Base-by-base conservation (phyloP, 2,113 vertebrate genomes). In the Hemicordylus capensis region DNA sequence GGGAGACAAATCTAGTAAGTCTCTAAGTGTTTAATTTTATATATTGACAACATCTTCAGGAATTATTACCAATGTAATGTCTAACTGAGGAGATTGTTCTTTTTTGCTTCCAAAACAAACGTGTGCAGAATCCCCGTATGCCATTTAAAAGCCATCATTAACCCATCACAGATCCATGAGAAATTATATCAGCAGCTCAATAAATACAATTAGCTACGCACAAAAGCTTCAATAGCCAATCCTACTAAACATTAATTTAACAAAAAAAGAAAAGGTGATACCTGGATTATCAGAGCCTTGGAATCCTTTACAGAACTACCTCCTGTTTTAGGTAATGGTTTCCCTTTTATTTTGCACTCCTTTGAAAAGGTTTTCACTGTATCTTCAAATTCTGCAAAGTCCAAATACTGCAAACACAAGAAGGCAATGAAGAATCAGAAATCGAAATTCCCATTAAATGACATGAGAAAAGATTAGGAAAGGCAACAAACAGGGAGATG, bases 281-380 rank as follows among this genome's bases (percentile, higher is more conserved):
- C 99, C 97, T 98, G 97, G 90, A 98, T 88, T 22, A 89, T 64
- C 26, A 92, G 70, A 1, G 84, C 91, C 91, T 94, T 97, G 48
- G 96, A 94, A 77, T 98, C 96, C 87, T 93, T 95, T 24, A 93
- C 84, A 76, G 91, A 91, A 88, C 90, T 92, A 81, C 94, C 89
- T 75, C 91, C 85, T 85, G 93, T 89, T 85, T 97, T 97, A 66
- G 96, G 94, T 22, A 98, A 89, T 0, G 96, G 94, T 78, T 98
- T 99, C 37, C 98, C 98, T 96, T 99, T 99, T 39, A 87, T 91
- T 96, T 96, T 98, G 91, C 98, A 98, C 86, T 99, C 99, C 51
- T 97, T 97, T 76, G 97, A 96, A 94, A 99, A 98, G n/a, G 95
- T 93, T 80, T 95, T 93, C 87, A 97, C 88, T 0, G 99, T 99